A percentile compares a stretch with the other conserved stretches of the same genome.
Evolutionary conservation across 2,113 vertebrate species (phyloP).

Genomic region (Brienomyrus brachyistius): DNA sequence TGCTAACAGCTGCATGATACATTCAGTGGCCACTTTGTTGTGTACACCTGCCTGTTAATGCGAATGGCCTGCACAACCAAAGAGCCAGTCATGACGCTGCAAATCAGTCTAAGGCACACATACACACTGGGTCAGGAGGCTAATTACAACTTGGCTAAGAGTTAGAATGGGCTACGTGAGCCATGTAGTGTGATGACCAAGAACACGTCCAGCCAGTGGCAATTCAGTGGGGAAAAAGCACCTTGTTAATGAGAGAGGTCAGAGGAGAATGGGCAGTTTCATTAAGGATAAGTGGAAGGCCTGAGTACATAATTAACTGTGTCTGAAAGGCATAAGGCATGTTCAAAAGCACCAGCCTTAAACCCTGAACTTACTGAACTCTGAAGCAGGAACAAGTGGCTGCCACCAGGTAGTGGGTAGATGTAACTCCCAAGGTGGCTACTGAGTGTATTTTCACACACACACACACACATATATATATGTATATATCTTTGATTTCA

Average conservation of each 20-base stretch:
- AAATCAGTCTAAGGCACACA: neutral
- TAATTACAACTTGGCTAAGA: neutral
- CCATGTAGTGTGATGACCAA: neutral
- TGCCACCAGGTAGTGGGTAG: neutral
- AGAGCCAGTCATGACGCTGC: neutral
- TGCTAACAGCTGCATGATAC: neutral
- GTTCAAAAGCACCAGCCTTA: neutral
- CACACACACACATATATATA: too few relatives aligned
- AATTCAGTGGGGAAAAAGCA: neutral
- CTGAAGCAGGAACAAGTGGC: neutral
- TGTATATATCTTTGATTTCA: neutral
- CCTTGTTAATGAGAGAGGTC: neutral
- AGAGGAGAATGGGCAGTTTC: neutral
- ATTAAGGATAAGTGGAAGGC: neutral
- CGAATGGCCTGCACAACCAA: neutral
- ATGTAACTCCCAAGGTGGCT: neutral
- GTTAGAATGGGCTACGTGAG: neutral
- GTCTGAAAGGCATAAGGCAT: neutral
- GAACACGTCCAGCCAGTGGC: neutral
- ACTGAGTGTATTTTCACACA: neutral
- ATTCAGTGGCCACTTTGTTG: neutral
- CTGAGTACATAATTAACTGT: neutral
- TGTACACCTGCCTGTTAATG: neutral
- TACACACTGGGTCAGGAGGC: neutral
- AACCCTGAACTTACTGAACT: neutral